Base-by-base conservation (phyloP, 2,888 invertebrate genomes). In the Andrena bucephala region DNA sequence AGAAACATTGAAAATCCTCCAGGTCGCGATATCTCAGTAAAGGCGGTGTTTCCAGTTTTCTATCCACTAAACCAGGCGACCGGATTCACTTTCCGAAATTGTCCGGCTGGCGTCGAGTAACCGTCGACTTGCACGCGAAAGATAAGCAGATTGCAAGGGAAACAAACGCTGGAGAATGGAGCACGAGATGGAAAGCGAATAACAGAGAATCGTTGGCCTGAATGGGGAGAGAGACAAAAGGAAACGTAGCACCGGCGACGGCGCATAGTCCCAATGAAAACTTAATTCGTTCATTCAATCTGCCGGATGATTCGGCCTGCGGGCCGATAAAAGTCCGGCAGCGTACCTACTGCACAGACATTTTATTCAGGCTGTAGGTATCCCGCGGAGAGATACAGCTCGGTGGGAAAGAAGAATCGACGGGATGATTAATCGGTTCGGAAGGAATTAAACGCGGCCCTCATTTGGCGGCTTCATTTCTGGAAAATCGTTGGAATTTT, bases 201-300 rank as follows among this genome's bases (percentile, higher is more conserved):
- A 33, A 42, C 36, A 52, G 59, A 36, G 36, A 48, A 13, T 57
- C 24, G 52, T 29, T 31, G 62, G 24, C 36, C 10, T 50, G 54
- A 54, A 69, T 48, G 50, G 60, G 67, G 8, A 36, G 62, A 52
- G 48, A 71, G 70, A 74, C 73, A 75, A 73, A 42, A 50, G 74
- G 68, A 63, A 77, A 33, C 67, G 70, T 67, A 68, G 79, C 72
- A 62, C 57, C 68, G 27, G 77, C 54, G 29, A 77, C 52, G 74
- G 48, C 69, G 68, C 71, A 80, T 82, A 70, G 76, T 59, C 27
- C 72, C 86, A 86, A 88, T 89, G 84, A 87, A 87, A 86, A 83
- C 77, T 89, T 86, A 87, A 89, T 87, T 89, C 81, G 86, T 85
- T 86, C 89, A 84, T 89, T 88, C 81, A 87, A 78, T 87, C 80